Conservation (phyloP, 2,113 vertebrate species). For the Conger conger region DNA sequence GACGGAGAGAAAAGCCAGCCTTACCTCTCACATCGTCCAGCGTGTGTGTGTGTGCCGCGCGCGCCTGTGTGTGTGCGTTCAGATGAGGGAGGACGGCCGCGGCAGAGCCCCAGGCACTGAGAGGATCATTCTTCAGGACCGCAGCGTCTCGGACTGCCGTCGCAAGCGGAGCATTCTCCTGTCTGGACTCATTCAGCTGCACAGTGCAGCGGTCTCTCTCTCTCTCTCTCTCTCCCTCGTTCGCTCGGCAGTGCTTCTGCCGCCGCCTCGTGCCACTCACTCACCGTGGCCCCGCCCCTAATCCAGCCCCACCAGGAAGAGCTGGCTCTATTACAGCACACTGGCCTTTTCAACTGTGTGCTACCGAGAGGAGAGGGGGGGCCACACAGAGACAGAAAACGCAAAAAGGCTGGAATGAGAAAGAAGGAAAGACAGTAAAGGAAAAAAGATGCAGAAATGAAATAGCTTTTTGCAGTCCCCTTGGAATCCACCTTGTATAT, state of each 20-base stretch:
- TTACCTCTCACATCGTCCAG: constrained; percentile 69
- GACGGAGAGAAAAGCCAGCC: constrained; percentile 26
- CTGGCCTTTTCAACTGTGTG: constrained; percentile 30
- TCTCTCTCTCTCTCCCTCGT: constrained; percentile 33
- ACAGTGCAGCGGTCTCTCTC: constrained; percentile 31
- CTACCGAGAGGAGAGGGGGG: constrained; percentile 12
- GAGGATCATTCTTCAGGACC: constrained; percentile 52
- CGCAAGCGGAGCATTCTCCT: constrained; percentile 56
- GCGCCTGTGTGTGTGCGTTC: constrained; percentile 40
- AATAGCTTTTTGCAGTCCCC: neutral
- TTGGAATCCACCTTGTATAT: neutral
- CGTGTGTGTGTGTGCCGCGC: constrained; percentile 20
- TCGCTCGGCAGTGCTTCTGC: constrained; percentile 61
- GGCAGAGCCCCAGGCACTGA: constrained; percentile 59
- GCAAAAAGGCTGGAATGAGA: neutral
- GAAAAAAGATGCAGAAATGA: neutral
- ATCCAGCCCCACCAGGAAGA: constrained; percentile 63
- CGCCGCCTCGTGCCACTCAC: constrained; percentile 61
- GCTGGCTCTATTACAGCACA: constrained; percentile 51
- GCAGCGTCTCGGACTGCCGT: constrained; percentile 49
- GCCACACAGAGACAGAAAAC: constrained; percentile 11
- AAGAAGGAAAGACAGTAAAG: neutral
- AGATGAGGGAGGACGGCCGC: constrained; percentile 50
- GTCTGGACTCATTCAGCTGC: constrained; percentile 52
- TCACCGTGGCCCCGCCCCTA: constrained; percentile 60